These are phyloP conservation scores for Otolemur crassicaudatus DNA, from an alignment of 2,797 vertebrate species.

Conservation along the genomic window DNA sequence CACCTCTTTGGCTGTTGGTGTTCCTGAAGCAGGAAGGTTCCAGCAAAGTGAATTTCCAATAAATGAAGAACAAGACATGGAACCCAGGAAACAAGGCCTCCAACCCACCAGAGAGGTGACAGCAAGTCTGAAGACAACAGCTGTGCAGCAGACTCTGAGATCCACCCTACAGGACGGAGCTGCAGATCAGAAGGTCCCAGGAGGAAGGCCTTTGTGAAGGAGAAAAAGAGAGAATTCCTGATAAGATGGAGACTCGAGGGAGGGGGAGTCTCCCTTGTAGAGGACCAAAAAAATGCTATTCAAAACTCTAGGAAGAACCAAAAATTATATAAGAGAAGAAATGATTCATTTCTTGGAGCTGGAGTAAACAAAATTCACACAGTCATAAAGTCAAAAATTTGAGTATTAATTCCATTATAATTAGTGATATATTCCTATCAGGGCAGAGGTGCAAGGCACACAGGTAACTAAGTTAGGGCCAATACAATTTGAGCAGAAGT, in stretches of 20 bases:
- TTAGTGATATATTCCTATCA: neutral
- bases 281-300: neutral
- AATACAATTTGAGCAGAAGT: neutral
- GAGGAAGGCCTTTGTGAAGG: neutral
- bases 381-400: constrained; percentile 11
- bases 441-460: neutral
- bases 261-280: too few relatives aligned
- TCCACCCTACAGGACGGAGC: neutral
- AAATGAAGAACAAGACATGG: neutral
- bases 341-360: neutral
- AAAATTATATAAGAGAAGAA: constrained; percentile 36
- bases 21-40: neutral
- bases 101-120: neutral
- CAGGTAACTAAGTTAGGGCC: neutral
- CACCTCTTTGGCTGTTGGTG: neutral
- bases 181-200: neutral
- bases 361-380: neutral
- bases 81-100: neutral
- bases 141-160: neutral
- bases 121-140: neutral
- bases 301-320: constrained; percentile 15
- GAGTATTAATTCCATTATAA: constrained; percentile 36
- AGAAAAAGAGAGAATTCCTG: neutral
- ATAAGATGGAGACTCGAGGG: too few relatives aligned
- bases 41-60: neutral